phyloP scores from a whole-genome alignment of 2,113 vertebrate species.

The Oncorhynchus gorbuscha region DNA sequence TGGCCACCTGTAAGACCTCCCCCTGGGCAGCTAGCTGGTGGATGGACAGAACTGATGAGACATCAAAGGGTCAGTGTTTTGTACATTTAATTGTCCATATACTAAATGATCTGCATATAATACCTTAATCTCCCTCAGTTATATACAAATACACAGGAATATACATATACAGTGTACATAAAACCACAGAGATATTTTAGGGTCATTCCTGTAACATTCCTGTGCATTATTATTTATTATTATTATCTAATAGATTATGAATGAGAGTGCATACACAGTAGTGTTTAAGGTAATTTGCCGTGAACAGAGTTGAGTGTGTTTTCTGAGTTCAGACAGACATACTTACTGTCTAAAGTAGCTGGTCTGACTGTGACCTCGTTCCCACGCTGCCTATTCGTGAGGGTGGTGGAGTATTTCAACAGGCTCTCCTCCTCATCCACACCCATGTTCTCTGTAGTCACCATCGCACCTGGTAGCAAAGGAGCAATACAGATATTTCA shows the following conservation, averaged over 20 bases:
- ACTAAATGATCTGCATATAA: too few species aligned
- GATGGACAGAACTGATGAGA: conserved; percentile 82
- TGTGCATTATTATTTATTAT: too few species aligned
- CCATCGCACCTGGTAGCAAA: conserved; percentile 1
- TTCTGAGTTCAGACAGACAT: not conserved
- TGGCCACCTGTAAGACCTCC: conserved; percentile 83
- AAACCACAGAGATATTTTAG: not conserved
- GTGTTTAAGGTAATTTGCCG: not conserved
- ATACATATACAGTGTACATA: too few species aligned
- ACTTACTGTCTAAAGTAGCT: conserved; percentile 64
- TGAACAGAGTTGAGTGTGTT: not conserved
- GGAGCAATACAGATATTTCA: not conserved
- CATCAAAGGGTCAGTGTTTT: not conserved
- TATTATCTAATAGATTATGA: not conserved
- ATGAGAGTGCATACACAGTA: not conserved
- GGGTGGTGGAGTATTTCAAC: conserved; percentile 80
- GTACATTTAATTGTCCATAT: too few species aligned
- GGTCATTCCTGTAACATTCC: not conserved
- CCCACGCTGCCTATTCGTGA: conserved; percentile 93
- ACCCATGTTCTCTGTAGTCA: conserved; percentile 50
- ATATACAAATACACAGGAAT: too few species aligned
- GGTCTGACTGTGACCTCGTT: conserved; percentile 89
- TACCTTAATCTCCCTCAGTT: too few species aligned
- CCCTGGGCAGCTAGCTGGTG: conserved; percentile 95
- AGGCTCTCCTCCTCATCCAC: conserved; percentile 46